Evolutionary conservation across 2,797 vertebrate genomes (phyloP), one percentile per base, ranked within the genome.

Genomic region (Harpagifer antarcticus): DNA sequence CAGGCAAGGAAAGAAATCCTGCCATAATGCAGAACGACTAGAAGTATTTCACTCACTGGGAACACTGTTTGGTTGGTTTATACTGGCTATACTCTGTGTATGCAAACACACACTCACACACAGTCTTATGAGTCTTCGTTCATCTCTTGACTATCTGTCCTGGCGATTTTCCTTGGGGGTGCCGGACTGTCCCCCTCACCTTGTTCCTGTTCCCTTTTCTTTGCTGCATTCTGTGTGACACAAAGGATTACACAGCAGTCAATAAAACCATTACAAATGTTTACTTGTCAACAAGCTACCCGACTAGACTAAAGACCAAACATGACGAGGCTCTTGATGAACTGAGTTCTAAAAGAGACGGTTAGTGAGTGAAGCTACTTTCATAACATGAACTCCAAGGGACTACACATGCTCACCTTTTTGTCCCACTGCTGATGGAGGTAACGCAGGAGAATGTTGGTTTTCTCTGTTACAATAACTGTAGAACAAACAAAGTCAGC

Each of bases 381-480:
- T 50, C 4, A n/a, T 13, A 1, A 45, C 58, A 48, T 23, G 1
- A 33, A 33, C 15, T 20, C 5, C 1, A 3, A 40, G 52, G 7
- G 72, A 43, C 1, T 43, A n/a, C 14, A 58, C 14, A 13, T 3
- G 55, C 87, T 74, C 90, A 98, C 97, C 96, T 99, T 98, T 96
- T 98, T 99, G 95, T 99, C 98, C 97, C 98, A 99, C 93, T 99
- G 98, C 92, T 98, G 98, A 85, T 99, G 97, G 82, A 99, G 95
- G 84, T 99, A 99, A 83, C 98, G 97, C 92, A 99, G 91, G 63
- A 99, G 97, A 69, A 99, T 99, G 88, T 99, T 99, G 70, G 97
- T 99, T 94, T 99, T 99, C 93, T 99, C 98, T 91, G 98, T 99
- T 80, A 99, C 97, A 72, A 99, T 99, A 91, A 99, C 98, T 99